Conservation (phyloP, 2,888 invertebrate genomes). For the Synergus laeviventris region DNA sequence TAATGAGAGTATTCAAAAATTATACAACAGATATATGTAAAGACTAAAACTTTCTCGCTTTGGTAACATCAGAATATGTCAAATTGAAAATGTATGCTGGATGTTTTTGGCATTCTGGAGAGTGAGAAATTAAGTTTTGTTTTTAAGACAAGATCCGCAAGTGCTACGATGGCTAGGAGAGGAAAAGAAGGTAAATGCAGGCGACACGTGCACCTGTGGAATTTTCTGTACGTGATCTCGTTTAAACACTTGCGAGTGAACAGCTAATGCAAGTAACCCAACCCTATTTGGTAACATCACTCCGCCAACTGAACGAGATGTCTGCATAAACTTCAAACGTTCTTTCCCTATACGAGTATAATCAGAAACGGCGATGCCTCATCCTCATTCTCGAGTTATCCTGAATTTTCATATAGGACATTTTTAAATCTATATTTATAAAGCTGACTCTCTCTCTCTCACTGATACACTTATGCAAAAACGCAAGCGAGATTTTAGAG, state of each 20-base stretch:
- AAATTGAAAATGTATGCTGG: not conserved
- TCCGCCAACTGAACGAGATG: conserved; percentile 26
- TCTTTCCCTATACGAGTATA: not conserved
- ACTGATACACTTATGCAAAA: too few relatives aligned
- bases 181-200: conserved; percentile 23
- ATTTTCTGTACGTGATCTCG: conserved; percentile 26
- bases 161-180: not conserved
- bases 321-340: conserved; percentile 23
- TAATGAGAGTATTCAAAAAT: too few relatives aligned
- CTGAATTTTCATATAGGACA: too few relatives aligned
- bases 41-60: too few relatives aligned
- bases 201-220: conserved; percentile 31
- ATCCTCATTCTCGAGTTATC: too few relatives aligned
- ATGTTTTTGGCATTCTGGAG: not conserved
- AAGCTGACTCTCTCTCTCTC: too few relatives aligned
- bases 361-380: too few relatives aligned
- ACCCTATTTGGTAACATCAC: conserved; percentile 26
- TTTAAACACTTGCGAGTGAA: conserved; percentile 27
- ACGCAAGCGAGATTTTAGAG: too few relatives aligned
- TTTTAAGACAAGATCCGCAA: conserved; percentile 16
- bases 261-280: conserved; percentile 20
- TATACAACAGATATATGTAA: too few relatives aligned
- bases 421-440: too few relatives aligned
- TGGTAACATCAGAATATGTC: too few relatives aligned
- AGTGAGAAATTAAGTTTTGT: conserved; percentile 6